Base-by-base conservation (phyloP, 23 tunicate genomes). In the Phallusia fumigata region DNA sequence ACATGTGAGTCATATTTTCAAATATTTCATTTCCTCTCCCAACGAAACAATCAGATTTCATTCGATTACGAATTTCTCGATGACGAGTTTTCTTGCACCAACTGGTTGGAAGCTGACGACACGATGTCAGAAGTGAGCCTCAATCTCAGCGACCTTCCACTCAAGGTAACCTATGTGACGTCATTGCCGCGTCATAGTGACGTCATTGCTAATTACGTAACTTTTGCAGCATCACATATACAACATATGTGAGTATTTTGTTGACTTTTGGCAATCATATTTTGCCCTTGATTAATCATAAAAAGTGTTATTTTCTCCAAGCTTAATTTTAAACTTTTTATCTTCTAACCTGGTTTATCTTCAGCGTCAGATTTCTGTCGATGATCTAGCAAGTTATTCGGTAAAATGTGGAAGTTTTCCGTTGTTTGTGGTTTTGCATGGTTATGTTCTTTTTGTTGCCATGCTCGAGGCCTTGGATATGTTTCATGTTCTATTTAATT, bases 21-120 rank as follows among this genome's bases (percentile, higher is more conserved):
- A 51, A 51, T 13, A 18, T 51, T 13, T 51, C 15, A 51, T 51
- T 51, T 15, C 58, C 15, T 13, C 18, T 51, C 58, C 58, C 58
- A 51, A 51, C 15, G 58, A 21, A 58, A 58, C 69, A 11, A 13
- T 11, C 77, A 94, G 98, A 87, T 94, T 24, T 51, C 88, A 31
- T 94, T 94, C 64, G 94, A 94, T 49, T 94, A 86, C 79, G 94
- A 94, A 73, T 94, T 94, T 76, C 83, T 94, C 49, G 98, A 94
- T 47, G 98, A 94, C 65, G 98, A 94, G 72, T 94, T 80, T 83
- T 84, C 98, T 19, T 89, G 90, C 75, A 64, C 88, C 1, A 30
- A 84, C 33, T 94, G 98, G 98, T 15, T 49, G 15, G 98, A 88
- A 53, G 52, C 51, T 11, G 88, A 84, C 28, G 88, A 84, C 53